Evolutionary conservation across 2,888 invertebrate genomes (phyloP).

Genomic region (Ellobium chinense): DNA sequence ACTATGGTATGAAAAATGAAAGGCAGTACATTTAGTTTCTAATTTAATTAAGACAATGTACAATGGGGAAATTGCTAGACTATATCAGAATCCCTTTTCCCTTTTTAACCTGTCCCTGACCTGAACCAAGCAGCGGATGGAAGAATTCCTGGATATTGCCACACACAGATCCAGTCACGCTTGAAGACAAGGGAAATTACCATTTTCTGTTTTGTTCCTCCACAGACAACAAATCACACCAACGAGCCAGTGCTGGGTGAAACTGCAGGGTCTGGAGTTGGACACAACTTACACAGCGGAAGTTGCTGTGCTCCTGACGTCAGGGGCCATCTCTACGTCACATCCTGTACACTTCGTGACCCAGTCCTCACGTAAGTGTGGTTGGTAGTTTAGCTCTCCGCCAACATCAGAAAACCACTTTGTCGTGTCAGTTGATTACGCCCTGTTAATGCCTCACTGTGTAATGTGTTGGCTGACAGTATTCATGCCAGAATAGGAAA

Average conservation of each 20-base stretch:
- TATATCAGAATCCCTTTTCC: too few relatives aligned
- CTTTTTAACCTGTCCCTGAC: too few relatives aligned
- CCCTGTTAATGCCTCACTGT: neutral
- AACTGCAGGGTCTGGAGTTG: conserved; percentile 22
- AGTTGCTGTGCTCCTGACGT: neutral
- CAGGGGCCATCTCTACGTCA: conserved; percentile 15
- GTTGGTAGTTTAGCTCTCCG: too few relatives aligned
- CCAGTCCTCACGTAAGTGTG: conserved; percentile 28
- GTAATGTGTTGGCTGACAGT: too few relatives aligned
- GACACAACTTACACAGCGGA: conserved; percentile 39
- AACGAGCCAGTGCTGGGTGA: neutral
- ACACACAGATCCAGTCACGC: neutral
- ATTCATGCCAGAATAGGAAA: neutral
- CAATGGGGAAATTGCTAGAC: too few relatives aligned
- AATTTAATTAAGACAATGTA: too few relatives aligned
- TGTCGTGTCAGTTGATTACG: too few relatives aligned
- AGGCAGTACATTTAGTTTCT: too few relatives aligned
- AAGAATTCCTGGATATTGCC: too few relatives aligned
- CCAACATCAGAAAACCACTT: too few relatives aligned
- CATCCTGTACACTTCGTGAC: conserved; percentile 47
- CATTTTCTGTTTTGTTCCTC: neutral
- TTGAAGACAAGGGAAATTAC: neutral
- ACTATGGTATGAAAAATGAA: neutral
- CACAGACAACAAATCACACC: neutral
- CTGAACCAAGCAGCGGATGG: too few relatives aligned